Evolutionary conservation across 1,140 invertebrate species (phyloP).

Genomic region (Caligus rogercresseyi): DNA sequence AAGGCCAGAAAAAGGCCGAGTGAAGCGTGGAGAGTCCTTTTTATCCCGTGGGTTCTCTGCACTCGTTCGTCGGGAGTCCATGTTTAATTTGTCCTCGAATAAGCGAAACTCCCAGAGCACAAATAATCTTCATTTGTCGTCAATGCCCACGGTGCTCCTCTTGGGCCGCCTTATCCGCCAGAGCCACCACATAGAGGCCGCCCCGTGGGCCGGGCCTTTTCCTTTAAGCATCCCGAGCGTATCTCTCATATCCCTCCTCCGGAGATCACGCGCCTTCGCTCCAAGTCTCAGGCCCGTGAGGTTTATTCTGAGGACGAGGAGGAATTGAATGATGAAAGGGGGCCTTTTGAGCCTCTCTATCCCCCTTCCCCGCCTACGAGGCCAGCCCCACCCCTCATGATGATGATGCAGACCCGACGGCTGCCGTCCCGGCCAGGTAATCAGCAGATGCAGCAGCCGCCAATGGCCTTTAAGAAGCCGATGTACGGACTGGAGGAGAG

Average conservation of each 20-base stretch:
- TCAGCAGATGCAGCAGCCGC: background rate
- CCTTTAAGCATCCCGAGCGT: slow-evolving; percentile 12
- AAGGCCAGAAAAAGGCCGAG: background rate
- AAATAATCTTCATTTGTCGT: background rate
- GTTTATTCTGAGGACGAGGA: background rate
- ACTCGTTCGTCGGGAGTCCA: background rate
- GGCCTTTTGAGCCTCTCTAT: background rate
- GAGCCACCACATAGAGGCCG: background rate
- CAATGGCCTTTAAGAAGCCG: background rate
- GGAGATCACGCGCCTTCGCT: slow-evolving; percentile 6
- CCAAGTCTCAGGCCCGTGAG: background rate
- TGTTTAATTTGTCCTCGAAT: background rate
- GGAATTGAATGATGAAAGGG: background rate
- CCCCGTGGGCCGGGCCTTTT: background rate
- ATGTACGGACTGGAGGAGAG: background rate
- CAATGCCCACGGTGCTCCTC: background rate
- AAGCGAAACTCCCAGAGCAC: background rate
- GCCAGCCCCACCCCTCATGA: background rate
- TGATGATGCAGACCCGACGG: background rate
- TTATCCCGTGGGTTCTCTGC: slow-evolving; percentile 6
- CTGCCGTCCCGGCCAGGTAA: background rate
- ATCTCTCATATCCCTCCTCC: slow-evolving; percentile 15
- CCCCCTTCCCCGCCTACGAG: background rate
- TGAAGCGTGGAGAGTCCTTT: slow-evolving; percentile 7
- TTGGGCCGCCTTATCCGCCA: background rate